A percentile compares a stretch with the other conserved stretches of the same genome.
Evolutionary conservation across 2,888 invertebrate genomes (phyloP).

Genomic region (Eucera pruinosa): DNA sequence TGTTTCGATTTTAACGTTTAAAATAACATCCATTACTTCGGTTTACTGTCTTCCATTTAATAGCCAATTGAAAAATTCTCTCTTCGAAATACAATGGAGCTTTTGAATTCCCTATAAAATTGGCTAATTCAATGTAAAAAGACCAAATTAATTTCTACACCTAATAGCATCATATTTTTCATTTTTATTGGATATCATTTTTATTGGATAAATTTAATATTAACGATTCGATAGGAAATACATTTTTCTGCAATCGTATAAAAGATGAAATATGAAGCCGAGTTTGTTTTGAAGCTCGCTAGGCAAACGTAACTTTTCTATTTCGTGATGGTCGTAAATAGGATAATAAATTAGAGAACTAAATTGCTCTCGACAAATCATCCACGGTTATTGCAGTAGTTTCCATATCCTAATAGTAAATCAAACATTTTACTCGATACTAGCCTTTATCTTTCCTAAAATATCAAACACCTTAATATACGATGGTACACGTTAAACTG

Average conservation of each 20-base stretch:
- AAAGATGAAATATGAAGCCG: neutral
- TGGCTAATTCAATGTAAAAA: too few species aligned
- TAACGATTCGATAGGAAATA: neutral
- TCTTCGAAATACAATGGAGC: too few species aligned
- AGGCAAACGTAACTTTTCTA: neutral
- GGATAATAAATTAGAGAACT: neutral
- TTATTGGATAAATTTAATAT: too few species aligned
- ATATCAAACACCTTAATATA: neutral
- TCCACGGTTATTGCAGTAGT: neutral
- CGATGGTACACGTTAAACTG: too few species aligned
- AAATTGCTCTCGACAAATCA: neutral
- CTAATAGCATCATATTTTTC: too few species aligned
- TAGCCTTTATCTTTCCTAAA: neutral
- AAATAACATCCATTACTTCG: too few species aligned
- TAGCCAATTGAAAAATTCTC: too few species aligned
- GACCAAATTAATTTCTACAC: too few species aligned
- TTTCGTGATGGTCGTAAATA: neutral
- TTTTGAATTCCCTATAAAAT: too few species aligned
- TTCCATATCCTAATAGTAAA: neutral
- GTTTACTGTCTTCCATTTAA: too few species aligned
- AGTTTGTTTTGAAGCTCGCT: neutral
- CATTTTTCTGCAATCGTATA: neutral
- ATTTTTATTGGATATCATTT: too few species aligned
- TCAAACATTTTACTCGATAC: neutral
- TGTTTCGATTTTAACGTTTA: too few species aligned